Percentiles rank a stretch among this genome's conserved stretches.
Evolutionary conservation across 2,113 vertebrate species (phyloP).

Genomic region (Nansenia antarctica): DNA sequence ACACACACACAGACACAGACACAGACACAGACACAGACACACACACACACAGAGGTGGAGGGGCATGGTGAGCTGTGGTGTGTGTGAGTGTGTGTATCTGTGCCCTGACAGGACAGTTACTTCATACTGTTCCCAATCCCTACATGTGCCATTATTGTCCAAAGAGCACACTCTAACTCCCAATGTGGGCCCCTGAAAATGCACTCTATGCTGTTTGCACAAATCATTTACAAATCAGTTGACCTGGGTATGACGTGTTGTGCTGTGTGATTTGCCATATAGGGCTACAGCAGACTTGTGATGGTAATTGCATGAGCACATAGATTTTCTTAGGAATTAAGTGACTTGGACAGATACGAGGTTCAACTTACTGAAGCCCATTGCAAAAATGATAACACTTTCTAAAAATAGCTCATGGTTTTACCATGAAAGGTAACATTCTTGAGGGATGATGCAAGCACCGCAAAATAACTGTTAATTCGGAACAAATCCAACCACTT

Average conservation of each 20-base stretch:
- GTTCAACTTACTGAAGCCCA: background rate
- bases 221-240: background rate
- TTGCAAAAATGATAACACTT: background rate
- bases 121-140: too few species aligned
- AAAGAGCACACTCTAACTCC: background rate
- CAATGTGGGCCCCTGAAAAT: background rate
- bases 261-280: background rate
- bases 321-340: too few species aligned
- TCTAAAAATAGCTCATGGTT: background rate
- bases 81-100: conserved; percentile 2
- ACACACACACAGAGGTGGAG: background rate
- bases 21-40: background rate
- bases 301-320: too few species aligned
- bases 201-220: background rate
- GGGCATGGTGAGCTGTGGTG: conserved; percentile 21
- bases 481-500: too few species aligned
- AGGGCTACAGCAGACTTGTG: background rate
- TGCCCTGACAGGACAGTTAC: background rate
- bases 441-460: conserved; percentile 54
- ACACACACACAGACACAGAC: background rate
- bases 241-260: background rate
- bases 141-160: background rate
- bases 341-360: too few species aligned
- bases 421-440: conserved; percentile 61
- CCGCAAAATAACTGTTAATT: conserved; percentile 55